Evolutionary conservation across 1,140 invertebrate genomes (phyloP).

Genomic region (Drosophila miranda): DNA sequence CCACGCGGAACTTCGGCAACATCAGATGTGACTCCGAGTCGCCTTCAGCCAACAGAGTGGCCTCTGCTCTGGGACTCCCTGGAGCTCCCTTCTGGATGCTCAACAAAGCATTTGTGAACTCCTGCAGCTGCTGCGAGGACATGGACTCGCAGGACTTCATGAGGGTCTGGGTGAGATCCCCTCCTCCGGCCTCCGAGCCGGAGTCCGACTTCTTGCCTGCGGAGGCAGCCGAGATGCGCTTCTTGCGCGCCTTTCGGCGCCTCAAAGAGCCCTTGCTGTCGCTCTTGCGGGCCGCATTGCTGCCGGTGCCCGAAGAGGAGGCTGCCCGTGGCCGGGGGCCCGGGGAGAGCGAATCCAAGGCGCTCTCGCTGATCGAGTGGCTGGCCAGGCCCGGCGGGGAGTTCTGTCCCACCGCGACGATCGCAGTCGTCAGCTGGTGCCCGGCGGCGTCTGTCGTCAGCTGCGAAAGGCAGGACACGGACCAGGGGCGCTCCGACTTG

Average conservation of each 20-base stretch:
- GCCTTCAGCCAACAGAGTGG: slow-evolving; percentile 31
- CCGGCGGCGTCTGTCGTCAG: slow-evolving; percentile 82
- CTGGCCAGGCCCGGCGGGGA: slow-evolving; percentile 83
- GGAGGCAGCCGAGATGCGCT: slow-evolving; percentile 77
- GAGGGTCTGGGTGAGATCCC: slow-evolving; percentile 68
- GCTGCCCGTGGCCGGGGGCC: slow-evolving; percentile 77
- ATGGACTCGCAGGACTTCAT: slow-evolving; percentile 79
- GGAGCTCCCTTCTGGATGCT: slow-evolving; percentile 64
- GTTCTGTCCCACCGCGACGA: slow-evolving; percentile 45
- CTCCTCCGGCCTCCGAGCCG: slow-evolving; percentile 83
- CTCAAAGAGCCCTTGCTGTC: slow-evolving; percentile 83
- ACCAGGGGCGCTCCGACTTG: slow-evolving; percentile 88
- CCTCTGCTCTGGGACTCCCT: slow-evolving; percentile 26
- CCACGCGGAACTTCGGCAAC: slow-evolving; percentile 85
- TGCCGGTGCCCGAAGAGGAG: slow-evolving; percentile 67
- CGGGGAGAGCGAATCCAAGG: slow-evolving; percentile 87
- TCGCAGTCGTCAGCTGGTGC: slow-evolving; percentile 52
- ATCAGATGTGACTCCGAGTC: slow-evolving; percentile 82
- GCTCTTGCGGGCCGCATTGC: slow-evolving; percentile 80
- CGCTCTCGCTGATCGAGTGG: slow-evolving; percentile 93
- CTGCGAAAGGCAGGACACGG: slow-evolving; percentile 91
- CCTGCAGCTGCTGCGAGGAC: slow-evolving; percentile 83
- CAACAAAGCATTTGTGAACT: slow-evolving; percentile 73
- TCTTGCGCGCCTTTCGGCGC: slow-evolving; percentile 87
- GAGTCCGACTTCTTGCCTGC: slow-evolving; percentile 84